phyloP scores from a whole-genome alignment of 2,797 vertebrate species.

The Coreius guichenoti region DNA sequence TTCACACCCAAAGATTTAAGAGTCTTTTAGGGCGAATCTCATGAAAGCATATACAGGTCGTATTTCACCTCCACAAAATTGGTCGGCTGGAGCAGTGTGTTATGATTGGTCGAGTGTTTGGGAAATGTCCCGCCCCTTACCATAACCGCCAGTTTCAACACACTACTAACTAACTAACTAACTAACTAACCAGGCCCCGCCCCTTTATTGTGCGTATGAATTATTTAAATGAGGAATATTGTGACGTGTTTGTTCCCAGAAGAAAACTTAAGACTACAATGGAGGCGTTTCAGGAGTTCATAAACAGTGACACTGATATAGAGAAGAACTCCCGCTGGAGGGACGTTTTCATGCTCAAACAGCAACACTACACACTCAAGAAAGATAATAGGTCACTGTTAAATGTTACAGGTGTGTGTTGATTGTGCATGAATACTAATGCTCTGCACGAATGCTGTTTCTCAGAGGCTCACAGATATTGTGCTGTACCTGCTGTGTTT shows the following conservation, averaged over 20 bases:
- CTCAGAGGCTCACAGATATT: not conserved
- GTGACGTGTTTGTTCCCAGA: not conserved
- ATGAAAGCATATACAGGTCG: not conserved
- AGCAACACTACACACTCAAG: not conserved
- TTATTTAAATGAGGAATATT: no score
- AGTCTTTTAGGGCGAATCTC: not conserved
- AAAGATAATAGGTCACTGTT: not conserved
- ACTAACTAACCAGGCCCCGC: no score
- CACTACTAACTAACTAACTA: no score
- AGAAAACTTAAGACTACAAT: not conserved
- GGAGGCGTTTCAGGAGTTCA: not conserved
- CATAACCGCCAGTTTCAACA: no score
- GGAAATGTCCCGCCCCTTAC: no score
- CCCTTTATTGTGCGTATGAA: no score
- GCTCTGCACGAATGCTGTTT: not conserved
- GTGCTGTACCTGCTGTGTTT: not conserved
- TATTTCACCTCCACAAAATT: not conserved
- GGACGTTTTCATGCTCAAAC: not conserved
- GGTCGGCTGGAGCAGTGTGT: not conserved
- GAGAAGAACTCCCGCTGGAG: not conserved
- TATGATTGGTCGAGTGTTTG: not conserved
- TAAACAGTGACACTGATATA: not conserved
- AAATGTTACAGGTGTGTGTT: not conserved
- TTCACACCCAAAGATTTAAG: conserved; percentile 11
- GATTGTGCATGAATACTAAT: not conserved